Evolutionary conservation across 2,888 invertebrate species (phyloP).

Genomic region (Caenorhabditis drosophilae): DNA sequence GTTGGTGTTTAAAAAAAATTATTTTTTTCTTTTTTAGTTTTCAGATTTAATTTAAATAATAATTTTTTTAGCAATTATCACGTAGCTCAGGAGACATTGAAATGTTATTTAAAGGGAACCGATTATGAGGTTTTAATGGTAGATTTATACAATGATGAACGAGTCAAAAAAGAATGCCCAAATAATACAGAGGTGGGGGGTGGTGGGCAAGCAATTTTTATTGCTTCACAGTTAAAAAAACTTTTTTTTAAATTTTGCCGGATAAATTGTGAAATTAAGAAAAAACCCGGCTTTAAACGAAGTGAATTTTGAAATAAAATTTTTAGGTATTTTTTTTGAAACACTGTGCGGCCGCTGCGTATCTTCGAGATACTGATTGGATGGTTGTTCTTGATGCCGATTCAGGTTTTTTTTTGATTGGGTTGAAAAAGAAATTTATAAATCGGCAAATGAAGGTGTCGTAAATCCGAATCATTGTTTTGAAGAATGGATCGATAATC

Average conservation of each 20-base stretch:
- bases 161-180: slow-evolving; percentile 49
- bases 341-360: slow-evolving; percentile 66
- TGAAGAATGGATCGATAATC: slow-evolving; percentile 67
- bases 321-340: slow-evolving; percentile 66
- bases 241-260: too few relatives aligned
- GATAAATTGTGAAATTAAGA: too few relatives aligned
- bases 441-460: slow-evolving; percentile 40
- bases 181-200: slow-evolving; percentile 54
- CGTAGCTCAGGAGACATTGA: slow-evolving; percentile 59
- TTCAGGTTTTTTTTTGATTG: slow-evolving; percentile 39
- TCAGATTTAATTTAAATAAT: not conserved
- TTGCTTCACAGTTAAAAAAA: too few relatives aligned
- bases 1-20: not conserved
- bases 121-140: slow-evolving; percentile 60
- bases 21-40: not conserved
- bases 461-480: slow-evolving; percentile 68
- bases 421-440: not conserved
- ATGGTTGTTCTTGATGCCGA: slow-evolving; percentile 68
- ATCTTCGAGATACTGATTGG: slow-evolving; percentile 65
- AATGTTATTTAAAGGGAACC: slow-evolving; percentile 62
- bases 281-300: too few relatives aligned
- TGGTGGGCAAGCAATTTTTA: too few relatives aligned
- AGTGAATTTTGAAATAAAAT: too few relatives aligned
- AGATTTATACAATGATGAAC: slow-evolving; percentile 59
- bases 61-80: slow-evolving; percentile 54